These are phyloP conservation scores for Paracentrotus lividus DNA, from an alignment of 53 echinoderm and acorn worm species.

Conservation along the genomic window DNA sequence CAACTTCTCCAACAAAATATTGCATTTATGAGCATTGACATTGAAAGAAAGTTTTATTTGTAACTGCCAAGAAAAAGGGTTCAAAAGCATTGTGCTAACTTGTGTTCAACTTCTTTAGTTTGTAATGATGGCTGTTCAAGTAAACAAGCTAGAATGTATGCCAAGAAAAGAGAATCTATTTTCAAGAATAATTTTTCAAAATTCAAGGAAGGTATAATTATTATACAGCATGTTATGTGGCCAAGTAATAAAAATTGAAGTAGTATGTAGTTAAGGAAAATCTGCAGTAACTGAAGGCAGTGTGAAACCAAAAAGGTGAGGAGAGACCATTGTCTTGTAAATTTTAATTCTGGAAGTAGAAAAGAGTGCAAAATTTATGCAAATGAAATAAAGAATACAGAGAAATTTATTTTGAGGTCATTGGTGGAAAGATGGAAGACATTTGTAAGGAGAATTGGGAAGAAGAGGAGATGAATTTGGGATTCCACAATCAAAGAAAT, in stretches of 20 bases:
- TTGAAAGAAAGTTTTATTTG: neutral
- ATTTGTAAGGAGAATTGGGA: neutral
- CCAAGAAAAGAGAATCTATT: neutral
- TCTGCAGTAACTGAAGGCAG: neutral
- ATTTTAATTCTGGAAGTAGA: neutral
- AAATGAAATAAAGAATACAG: slow-evolving; percentile 18
- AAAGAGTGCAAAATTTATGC: neutral
- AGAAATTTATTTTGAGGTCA: slow-evolving; percentile 25
- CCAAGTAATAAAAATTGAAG: neutral
- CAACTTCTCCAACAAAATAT: neutral
- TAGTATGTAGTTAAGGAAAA: neutral
- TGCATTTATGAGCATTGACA: neutral
- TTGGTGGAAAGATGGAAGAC: neutral
- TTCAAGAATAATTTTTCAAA: neutral
- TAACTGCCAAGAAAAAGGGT: neutral
- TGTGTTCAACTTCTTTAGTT: neutral
- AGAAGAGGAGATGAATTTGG: slow-evolving; percentile 10
- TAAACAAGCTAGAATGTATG: neutral
- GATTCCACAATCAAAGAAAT: slow-evolving; percentile 15
- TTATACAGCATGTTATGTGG: neutral
- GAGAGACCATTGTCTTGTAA: neutral
- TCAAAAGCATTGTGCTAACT: neutral
- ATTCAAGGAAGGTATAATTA: neutral
- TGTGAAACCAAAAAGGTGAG: neutral
- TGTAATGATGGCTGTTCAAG: neutral